These are phyloP conservation scores for Agrypnus murinus DNA, from an alignment of 2,888 invertebrate genomes.

Conservation along the genomic window DNA sequence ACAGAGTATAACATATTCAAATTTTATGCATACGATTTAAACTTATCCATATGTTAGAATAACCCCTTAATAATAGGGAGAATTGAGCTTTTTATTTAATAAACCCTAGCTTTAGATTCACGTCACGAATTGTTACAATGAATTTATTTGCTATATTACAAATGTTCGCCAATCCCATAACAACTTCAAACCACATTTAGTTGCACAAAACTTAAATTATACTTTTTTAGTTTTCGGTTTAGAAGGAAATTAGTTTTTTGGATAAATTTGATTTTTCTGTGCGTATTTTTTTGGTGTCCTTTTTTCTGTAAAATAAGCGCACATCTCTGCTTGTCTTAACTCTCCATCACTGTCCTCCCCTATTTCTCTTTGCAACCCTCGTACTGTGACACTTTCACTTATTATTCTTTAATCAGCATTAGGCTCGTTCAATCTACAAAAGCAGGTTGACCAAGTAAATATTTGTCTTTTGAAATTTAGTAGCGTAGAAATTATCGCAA, in stretches of 20 bases:
- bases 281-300: not conserved
- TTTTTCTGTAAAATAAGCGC: not conserved
- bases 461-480: constrained; percentile 26
- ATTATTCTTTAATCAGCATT: constrained; percentile 52
- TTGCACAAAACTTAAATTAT: no score
- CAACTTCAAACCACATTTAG: no score
- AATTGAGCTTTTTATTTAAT: constrained; percentile 62
- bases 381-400: constrained; percentile 40
- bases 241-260: no score
- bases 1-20: constrained; percentile 53
- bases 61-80: constrained; percentile 44
- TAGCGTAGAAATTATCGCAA: constrained; percentile 15
- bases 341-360: constrained; percentile 34
- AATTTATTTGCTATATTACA: constrained; percentile 52
- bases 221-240: no score
- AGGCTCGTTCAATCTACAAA: constrained; percentile 44
- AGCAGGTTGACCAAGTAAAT: constrained; percentile 42
- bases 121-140: constrained; percentile 66
- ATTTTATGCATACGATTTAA: constrained; percentile 63
- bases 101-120: constrained; percentile 65
- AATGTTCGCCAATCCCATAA: no score
- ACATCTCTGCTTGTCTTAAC: constrained; percentile 1
- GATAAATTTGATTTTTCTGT: no score
- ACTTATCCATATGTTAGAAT: constrained; percentile 65
- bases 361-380: constrained; percentile 35